These are phyloP conservation scores for Cyclina sinensis DNA, from an alignment of 1,140 invertebrate species.

Conservation along the genomic window DNA sequence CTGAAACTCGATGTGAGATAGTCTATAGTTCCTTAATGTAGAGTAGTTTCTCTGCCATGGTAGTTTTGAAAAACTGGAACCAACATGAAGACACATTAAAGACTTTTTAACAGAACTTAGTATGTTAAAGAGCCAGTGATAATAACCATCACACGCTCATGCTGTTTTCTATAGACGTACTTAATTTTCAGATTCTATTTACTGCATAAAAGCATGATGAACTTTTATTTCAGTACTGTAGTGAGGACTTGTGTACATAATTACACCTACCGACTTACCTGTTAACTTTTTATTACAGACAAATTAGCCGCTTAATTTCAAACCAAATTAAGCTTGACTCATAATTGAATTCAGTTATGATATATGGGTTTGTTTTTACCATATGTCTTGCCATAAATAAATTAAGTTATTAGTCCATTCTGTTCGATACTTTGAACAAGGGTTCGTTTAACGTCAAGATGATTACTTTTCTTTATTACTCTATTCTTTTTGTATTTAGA, in stretches of 20 bases:
- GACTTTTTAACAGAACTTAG: too few species aligned
- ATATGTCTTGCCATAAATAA: not conserved
- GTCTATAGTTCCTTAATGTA: too few species aligned
- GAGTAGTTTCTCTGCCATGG: too few species aligned
- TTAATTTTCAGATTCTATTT: too few species aligned
- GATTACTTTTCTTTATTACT: too few species aligned
- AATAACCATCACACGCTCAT: too few species aligned
- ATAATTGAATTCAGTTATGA: slow-evolving; percentile 45
- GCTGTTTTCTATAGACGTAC: too few species aligned
- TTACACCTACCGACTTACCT: not conserved
- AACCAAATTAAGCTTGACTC: slow-evolving; percentile 24
- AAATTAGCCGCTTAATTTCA: slow-evolving; percentile 36
- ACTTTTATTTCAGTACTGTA: not conserved
- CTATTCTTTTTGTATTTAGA: too few species aligned
- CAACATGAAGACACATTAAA: too few species aligned
- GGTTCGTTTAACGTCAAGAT: not conserved
- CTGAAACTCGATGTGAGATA: too few species aligned
- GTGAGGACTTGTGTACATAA: not conserved
- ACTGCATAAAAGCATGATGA: not conserved
- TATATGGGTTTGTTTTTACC: not conserved
- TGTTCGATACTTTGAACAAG: not conserved
- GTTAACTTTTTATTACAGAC: slow-evolving; percentile 33
- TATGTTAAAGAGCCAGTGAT: too few species aligned
- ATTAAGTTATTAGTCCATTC: slow-evolving; percentile 1
- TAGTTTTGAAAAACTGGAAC: too few species aligned